Conservation (phyloP, 1,140 invertebrate species). For the Apis laboriosa region DNA sequence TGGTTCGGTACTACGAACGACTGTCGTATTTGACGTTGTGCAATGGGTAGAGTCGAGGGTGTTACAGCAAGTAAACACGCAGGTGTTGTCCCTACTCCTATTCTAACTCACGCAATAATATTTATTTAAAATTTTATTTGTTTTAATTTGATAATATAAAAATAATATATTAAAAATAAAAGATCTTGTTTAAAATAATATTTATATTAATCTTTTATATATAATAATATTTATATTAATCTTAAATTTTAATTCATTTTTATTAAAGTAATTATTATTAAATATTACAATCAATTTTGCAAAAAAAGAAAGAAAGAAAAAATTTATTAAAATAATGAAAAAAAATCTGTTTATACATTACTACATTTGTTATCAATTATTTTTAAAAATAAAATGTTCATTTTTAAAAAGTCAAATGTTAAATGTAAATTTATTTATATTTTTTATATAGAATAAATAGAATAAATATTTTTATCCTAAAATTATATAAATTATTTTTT, state of each 20-base stretch:
- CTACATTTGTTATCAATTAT: too few relatives aligned
- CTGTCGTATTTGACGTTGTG: conserved; percentile 65
- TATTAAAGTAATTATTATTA: not conserved
- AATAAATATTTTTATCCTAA: too few relatives aligned
- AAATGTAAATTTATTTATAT: too few relatives aligned
- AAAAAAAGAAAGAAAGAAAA: too few relatives aligned
- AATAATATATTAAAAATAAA: not conserved
- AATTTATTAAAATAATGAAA: too few relatives aligned
- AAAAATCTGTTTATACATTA: too few relatives aligned
- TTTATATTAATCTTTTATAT: not conserved
- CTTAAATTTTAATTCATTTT: not conserved
- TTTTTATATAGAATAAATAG: too few relatives aligned
- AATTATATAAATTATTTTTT: too few relatives aligned
- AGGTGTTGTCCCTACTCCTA: conserved; percentile 65
- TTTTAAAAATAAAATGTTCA: too few relatives aligned
- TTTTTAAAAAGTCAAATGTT: too few relatives aligned
- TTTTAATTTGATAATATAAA: not conserved
- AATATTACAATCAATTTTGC: too few relatives aligned
- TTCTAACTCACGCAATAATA: conserved; percentile 14
- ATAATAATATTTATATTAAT: not conserved
- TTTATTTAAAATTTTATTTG: not conserved
- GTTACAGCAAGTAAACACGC: conserved; percentile 62
- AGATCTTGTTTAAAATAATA: not conserved
- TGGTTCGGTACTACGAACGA: conserved; percentile 52
- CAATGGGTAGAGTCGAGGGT: conserved; percentile 47